Conservation (phyloP, 2,113 vertebrate species). For the Ochotona curzoniae region DNA sequence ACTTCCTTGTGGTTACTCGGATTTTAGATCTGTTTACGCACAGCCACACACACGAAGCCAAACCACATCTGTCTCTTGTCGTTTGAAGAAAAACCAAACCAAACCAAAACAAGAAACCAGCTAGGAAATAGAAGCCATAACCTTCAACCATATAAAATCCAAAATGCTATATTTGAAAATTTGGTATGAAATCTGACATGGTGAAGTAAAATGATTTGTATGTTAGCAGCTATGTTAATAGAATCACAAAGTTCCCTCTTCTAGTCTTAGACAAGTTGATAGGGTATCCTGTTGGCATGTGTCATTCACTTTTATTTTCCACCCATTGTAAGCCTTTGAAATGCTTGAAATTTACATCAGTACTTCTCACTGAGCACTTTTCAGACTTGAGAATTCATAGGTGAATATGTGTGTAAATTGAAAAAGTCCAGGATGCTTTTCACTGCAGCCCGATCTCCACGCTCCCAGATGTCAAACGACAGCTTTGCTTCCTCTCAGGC, state of each 20-base stretch:
- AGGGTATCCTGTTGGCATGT: not conserved
- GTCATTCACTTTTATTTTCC: slow-evolving; percentile 46
- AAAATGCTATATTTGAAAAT: slow-evolving; percentile 18
- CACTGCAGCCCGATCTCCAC: slow-evolving; percentile 63
- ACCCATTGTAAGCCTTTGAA: slow-evolving; percentile 27
- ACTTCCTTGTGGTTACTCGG: not conserved
- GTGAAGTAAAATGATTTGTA: not conserved
- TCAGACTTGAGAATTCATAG: slow-evolving; percentile 57
- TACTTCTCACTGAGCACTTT: slow-evolving; percentile 67
- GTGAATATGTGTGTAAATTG: slow-evolving; percentile 68
- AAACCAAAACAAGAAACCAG: not conserved
- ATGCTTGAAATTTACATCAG: slow-evolving; percentile 69
- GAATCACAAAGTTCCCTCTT: not conserved
- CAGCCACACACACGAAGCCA: not conserved
- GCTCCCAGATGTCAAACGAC: slow-evolving; percentile 78
- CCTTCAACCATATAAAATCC: not conserved
- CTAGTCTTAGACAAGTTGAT: not conserved
- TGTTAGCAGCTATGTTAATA: not conserved
- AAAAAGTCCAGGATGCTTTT: slow-evolving; percentile 55
- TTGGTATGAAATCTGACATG: not conserved
- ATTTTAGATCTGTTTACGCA: slow-evolving; percentile 23
- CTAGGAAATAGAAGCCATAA: not conserved
- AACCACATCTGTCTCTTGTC: slow-evolving; percentile 37
- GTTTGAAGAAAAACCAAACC: not conserved
- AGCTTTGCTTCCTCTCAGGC: slow-evolving; percentile 77